Evolutionary conservation across 2,797 vertebrate genomes (phyloP).

Genomic region (Notoglanidium macrostoma): DNA sequence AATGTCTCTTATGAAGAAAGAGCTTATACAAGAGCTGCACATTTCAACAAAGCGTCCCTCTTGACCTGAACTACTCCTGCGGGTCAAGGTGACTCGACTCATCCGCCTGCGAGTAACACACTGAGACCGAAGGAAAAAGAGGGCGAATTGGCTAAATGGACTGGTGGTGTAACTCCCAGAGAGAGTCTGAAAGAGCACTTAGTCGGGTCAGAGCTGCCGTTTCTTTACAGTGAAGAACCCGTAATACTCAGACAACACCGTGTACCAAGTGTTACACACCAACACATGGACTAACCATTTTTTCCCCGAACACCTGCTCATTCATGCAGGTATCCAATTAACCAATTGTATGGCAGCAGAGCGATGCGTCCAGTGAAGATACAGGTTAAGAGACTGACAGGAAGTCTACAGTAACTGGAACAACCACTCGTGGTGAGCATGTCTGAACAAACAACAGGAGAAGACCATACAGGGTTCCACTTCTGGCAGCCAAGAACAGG

Average conservation of each 20-base stretch:
- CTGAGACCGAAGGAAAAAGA: neutral
- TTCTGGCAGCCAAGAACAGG: neutral
- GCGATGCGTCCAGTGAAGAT: neutral
- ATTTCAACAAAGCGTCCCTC: constrained; percentile 21
- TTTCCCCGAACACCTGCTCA: neutral
- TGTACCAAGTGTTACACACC: neutral
- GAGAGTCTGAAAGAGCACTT: neutral
- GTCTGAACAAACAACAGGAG: neutral
- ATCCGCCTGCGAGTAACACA: neutral
- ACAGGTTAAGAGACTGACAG: neutral
- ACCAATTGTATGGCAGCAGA: neutral
- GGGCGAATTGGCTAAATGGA: constrained; percentile 9
- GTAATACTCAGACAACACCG: neutral
- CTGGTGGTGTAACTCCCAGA: constrained; percentile 10
- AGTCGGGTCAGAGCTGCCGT: neutral
- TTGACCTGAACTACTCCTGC: constrained; percentile 22
- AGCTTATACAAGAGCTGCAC: constrained; percentile 14
- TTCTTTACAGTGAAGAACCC: neutral
- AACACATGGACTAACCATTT: neutral
- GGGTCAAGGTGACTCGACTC: constrained; percentile 10
- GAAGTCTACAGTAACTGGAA: neutral
- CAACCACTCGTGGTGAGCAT: no score
- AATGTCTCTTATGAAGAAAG: constrained; percentile 30
- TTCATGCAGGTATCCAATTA: neutral
- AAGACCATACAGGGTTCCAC: neutral